Evolutionary conservation across 2,113 vertebrate species (phyloP).

Genomic region (Ibidorhyncha struthersii): DNA sequence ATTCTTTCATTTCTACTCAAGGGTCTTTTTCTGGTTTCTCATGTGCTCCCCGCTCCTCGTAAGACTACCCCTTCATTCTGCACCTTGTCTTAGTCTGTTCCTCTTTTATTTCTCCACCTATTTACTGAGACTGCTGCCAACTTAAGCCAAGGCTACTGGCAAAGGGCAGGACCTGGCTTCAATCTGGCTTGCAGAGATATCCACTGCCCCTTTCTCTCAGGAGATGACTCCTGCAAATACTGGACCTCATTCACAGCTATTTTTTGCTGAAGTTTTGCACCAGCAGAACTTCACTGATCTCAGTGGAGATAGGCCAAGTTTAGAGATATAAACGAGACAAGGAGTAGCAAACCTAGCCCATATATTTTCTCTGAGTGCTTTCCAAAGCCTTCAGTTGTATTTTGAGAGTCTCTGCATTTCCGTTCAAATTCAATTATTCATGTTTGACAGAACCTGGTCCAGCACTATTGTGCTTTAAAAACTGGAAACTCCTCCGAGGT

Average conservation of each 20-base stretch:
- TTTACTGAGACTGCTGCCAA: background rate
- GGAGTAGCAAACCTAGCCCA: background rate
- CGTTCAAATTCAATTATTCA: conserved; percentile 25
- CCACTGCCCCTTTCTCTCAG: background rate
- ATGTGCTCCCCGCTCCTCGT: fast-evolving
- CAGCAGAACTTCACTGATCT: background rate
- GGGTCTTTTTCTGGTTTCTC: background rate
- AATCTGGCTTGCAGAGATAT: background rate
- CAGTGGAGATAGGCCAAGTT: background rate
- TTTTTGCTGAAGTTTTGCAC: background rate
- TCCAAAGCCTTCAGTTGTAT: background rate
- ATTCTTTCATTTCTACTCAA: background rate
- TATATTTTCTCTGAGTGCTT: background rate
- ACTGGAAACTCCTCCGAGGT: conserved; percentile 30
- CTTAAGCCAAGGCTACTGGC: background rate
- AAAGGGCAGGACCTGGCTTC: background rate
- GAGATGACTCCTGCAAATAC: background rate
- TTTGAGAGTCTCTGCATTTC: conserved; percentile 18
- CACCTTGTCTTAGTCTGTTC: background rate
- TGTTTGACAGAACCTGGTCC: background rate
- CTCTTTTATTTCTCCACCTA: background rate
- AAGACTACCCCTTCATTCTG: background rate
- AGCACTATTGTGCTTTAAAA: background rate
- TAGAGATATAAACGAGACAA: background rate
- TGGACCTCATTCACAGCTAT: background rate